Conservation (phyloP, 2,797 vertebrate species). For the Coregonus ussuriensis region DNA sequence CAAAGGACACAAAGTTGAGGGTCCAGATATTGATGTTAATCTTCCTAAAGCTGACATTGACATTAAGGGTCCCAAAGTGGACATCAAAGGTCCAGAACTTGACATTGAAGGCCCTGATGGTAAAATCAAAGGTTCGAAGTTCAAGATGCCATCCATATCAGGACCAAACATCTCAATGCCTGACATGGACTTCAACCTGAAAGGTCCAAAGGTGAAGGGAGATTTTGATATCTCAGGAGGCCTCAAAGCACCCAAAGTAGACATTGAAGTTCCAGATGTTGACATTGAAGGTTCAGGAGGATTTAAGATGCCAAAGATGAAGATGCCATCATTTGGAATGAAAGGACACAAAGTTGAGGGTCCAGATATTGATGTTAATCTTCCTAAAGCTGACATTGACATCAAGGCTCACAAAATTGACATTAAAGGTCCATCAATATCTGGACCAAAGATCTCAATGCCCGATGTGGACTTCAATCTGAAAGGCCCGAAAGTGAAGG, state of each 20-base stretch:
- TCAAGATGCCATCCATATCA: constrained; percentile 28
- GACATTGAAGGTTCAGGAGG: constrained; percentile 17
- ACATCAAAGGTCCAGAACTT: not conserved
- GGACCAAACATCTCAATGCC: constrained; percentile 52
- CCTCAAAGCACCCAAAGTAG: not conserved
- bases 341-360: not conserved
- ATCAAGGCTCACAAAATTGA: constrained; percentile 2
- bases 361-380: not conserved
- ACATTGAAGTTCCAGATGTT: constrained; percentile 18
- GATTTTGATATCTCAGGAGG: not conserved
- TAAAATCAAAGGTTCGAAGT: constrained; percentile 28
- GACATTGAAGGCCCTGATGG: not conserved
- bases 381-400: constrained; percentile 47
- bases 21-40: too few relatives aligned
- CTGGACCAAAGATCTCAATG: too few relatives aligned
- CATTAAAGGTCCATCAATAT: too few relatives aligned
- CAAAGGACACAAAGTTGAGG: constrained; percentile 19
- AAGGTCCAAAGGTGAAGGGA: constrained; percentile 11
- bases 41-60: too few relatives aligned
- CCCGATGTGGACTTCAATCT: too few relatives aligned
- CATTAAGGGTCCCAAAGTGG: too few relatives aligned
- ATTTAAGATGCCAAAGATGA: constrained; percentile 31
- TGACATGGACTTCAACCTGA: constrained; percentile 37
- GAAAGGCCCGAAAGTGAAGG: too few relatives aligned
- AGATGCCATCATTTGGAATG: constrained; percentile 20